Percentiles rank a stretch among this genome's conserved stretches.
Conservation (phyloP, 2,888 invertebrate species). For the Crocallis elinguaria region DNA sequence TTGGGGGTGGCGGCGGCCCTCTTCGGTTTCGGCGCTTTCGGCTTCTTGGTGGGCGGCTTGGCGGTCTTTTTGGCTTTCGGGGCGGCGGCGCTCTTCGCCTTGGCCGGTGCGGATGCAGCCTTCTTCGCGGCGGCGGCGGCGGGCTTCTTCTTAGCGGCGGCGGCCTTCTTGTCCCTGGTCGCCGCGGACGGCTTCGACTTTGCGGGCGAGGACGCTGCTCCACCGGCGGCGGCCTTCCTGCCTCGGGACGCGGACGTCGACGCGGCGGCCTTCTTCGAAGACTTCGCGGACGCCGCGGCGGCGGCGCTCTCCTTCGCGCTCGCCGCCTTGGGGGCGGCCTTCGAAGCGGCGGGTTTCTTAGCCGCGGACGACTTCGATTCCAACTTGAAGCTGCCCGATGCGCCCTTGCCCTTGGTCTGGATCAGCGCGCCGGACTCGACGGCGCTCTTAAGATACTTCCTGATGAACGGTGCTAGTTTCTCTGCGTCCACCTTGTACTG, state of each 20-base stretch:
- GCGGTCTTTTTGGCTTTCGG: conserved; percentile 47
- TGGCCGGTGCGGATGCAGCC: too few relatives aligned
- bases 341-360: conserved; percentile 29
- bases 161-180: conserved; percentile 6
- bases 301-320: conserved; percentile 40
- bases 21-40: too few relatives aligned
- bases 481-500: conserved; percentile 86
- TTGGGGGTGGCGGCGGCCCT: conserved; percentile 37
- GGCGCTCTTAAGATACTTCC: conserved; percentile 81
- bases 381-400: conserved; percentile 58
- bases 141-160: too few relatives aligned
- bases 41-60: conserved; percentile 60
- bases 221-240: conserved; percentile 49
- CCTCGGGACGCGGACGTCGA: conserved; percentile 37
- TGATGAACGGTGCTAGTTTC: conserved; percentile 85
- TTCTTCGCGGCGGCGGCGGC: too few relatives aligned
- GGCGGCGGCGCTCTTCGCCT: conserved; percentile 39
- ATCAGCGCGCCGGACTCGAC: conserved; percentile 32
- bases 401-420: conserved; percentile 64
- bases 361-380: conserved; percentile 14
- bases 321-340: conserved; percentile 36
- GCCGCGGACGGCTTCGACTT: conserved; percentile 33
- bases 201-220: conserved; percentile 41
- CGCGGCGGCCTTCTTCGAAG: conserved; percentile 36
- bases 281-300: conserved; percentile 38